A percentile compares a stretch with the other conserved stretches of the same genome.
These are phyloP conservation scores for Solenodon paradoxus DNA, from an alignment of 2,113 vertebrate genomes.

Conservation along the genomic window DNA sequence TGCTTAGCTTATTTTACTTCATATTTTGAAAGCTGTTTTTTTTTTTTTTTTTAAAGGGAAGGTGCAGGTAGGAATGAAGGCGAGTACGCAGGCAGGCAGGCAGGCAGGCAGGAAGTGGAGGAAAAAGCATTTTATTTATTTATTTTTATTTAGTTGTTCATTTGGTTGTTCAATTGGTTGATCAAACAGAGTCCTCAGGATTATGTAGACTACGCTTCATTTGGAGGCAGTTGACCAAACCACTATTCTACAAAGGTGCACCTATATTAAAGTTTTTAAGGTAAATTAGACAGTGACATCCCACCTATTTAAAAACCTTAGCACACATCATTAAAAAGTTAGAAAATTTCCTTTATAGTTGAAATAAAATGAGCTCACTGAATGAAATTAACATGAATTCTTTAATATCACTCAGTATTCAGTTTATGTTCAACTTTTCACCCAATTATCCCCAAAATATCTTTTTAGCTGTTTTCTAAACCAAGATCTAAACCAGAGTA, in stretches of 20 bases:
- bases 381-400: conserved; percentile 21
- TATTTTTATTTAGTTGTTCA: too few relatives aligned
- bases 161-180: too few relatives aligned
- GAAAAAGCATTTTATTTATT: too few relatives aligned
- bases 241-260: too few relatives aligned
- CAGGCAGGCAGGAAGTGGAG: too few relatives aligned
- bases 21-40: background rate
- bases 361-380: background rate
- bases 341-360: background rate
- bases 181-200: too few relatives aligned
- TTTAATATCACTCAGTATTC: background rate
- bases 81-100: too few relatives aligned
- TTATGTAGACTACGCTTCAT: too few relatives aligned
- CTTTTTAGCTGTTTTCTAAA: conserved; percentile 4
- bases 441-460: background rate
- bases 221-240: too few relatives aligned
- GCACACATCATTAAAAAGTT: background rate
- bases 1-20: background rate
- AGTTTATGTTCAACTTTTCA: background rate
- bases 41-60: background rate
- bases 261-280: conserved; percentile 25
- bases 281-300: background rate
- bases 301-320: background rate
- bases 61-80: too few relatives aligned
- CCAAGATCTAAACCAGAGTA: conserved; percentile 19